A percentile compares a stretch with the other conserved stretches of the same genome.
These are phyloP conservation scores for Meles meles DNA, from an alignment of 2,113 vertebrate genomes.

Conservation along the genomic window DNA sequence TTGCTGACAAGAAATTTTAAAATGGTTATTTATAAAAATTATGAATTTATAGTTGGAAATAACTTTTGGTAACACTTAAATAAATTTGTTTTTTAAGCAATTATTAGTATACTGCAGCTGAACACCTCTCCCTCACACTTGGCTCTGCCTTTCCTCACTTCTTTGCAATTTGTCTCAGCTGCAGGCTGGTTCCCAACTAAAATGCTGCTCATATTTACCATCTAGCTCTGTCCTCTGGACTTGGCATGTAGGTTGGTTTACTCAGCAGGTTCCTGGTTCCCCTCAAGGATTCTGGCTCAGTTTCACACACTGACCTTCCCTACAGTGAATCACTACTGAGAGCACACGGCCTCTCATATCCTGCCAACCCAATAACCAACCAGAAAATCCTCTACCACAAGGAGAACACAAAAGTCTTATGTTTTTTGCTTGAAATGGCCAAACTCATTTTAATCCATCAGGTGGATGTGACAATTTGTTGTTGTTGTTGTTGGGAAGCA, in stretches of 20 bases:
- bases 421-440: background rate
- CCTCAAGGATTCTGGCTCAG: background rate
- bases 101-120: background rate
- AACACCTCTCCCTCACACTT: background rate
- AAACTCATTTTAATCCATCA: background rate
- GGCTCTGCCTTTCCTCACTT: background rate
- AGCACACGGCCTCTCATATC: background rate
- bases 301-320: slow-evolving; percentile 32
- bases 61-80: background rate
- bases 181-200: background rate
- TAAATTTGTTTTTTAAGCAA: background rate
- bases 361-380: background rate
- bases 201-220: background rate
- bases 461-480: background rate
- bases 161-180: background rate
- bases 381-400: background rate
- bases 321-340: background rate
- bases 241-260: background rate
- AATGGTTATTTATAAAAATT: background rate
- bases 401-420: background rate
- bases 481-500: background rate
- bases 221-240: background rate
- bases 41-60: background rate
- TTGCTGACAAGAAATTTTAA: background rate
- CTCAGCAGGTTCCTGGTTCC: background rate